These are phyloP conservation scores for Eulemur albifrons DNA, from an alignment of 2,797 vertebrate genomes.

Conservation along the genomic window DNA sequence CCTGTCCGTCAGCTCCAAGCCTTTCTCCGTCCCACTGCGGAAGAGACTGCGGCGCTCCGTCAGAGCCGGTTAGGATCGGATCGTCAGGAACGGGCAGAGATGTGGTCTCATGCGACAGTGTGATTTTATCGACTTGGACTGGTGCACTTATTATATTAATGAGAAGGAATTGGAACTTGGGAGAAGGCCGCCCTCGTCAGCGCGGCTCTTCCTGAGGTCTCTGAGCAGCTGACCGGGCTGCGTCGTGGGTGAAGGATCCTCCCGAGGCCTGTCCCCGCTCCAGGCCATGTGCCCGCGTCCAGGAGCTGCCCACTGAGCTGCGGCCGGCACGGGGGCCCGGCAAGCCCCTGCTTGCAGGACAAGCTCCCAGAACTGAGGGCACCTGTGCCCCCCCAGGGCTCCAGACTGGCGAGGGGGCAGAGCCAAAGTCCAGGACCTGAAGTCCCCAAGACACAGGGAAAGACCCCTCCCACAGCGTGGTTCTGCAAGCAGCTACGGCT, in stretches of 20 bases:
- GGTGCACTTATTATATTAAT: conserved; percentile 85
- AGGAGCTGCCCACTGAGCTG: neutral
- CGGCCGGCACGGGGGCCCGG: rapidly evolving
- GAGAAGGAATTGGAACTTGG: conserved; percentile 81
- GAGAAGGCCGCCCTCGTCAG: conserved; percentile 39
- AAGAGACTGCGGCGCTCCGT: conserved; percentile 11
- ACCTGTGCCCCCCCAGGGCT: neutral
- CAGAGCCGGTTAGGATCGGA: conserved; percentile 74
- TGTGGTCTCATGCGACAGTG: conserved; percentile 65
- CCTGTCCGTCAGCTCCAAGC: conserved; percentile 34
- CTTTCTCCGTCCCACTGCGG: neutral
- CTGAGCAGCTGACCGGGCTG: rapidly evolving
- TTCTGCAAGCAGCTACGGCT: neutral
- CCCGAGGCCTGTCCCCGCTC: neutral
- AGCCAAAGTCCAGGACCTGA: neutral
- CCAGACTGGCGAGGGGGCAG: rapidly evolving
- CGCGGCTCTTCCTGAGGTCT: neutral
- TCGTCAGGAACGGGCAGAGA: conserved; percentile 75
- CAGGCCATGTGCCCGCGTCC: rapidly evolving
- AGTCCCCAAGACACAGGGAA: neutral
- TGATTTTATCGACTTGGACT: conserved; percentile 79
- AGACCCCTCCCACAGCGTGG: neutral
- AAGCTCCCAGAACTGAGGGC: neutral
- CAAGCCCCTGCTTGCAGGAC: neutral
- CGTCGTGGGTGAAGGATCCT: neutral